Evolutionary conservation across 1,140 invertebrate genomes (phyloP).

Genomic region (Thaumatotibia leucotreta): DNA sequence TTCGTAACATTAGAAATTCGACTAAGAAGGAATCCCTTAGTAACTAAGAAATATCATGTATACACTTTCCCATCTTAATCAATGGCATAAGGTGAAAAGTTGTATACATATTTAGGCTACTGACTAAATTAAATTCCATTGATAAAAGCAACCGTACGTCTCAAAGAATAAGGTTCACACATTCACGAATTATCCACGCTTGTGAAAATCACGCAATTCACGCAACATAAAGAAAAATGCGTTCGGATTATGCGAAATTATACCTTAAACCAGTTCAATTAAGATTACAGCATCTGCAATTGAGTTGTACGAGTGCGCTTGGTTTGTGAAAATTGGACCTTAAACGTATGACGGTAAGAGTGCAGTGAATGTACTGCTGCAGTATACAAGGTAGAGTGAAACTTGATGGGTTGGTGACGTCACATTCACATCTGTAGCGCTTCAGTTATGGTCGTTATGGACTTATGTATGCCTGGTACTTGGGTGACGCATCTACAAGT

Average conservation of each 20-base stretch:
- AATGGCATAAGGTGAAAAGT: too few relatives aligned
- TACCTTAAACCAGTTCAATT: not conserved
- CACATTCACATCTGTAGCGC: not conserved
- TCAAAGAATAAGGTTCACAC: not conserved
- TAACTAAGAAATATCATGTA: too few relatives aligned
- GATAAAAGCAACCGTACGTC: not conserved
- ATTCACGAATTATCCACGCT: not conserved
- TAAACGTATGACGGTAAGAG: not conserved
- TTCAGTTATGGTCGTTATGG: not conserved
- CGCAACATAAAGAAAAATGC: not conserved
- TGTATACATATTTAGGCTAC: too few relatives aligned
- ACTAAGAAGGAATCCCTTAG: not conserved
- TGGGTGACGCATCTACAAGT: not conserved
- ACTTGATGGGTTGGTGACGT: not conserved
- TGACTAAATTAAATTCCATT: not conserved
- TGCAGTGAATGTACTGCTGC: too few relatives aligned
- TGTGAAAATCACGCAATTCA: not conserved
- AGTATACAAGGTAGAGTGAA: not conserved
- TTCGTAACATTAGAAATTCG: not conserved
- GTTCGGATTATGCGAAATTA: not conserved
- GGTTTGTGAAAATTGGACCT: not conserved
- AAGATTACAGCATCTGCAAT: not conserved
- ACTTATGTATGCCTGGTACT: not conserved
- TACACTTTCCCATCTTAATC: too few relatives aligned
- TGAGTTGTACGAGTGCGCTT: not conserved